These are phyloP conservation scores for Platypus cylindrus DNA, from an alignment of 2,888 invertebrate genomes.

Conservation along the genomic window DNA sequence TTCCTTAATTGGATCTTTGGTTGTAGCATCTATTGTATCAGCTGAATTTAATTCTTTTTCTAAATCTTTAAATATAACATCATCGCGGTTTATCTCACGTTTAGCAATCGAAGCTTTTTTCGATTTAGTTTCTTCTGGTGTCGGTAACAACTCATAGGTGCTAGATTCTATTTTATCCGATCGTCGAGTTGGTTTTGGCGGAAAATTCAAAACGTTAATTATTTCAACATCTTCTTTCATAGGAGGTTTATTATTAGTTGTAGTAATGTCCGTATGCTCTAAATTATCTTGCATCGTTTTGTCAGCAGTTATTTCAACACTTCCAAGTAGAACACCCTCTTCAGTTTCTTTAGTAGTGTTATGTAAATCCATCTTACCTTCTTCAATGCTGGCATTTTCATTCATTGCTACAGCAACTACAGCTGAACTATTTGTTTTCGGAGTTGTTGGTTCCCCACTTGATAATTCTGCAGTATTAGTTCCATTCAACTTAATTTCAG, in stretches of 20 bases:
- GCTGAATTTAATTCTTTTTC: slow-evolving; percentile 25
- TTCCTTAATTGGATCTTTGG: slow-evolving; percentile 21
- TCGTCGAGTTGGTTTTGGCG: slow-evolving; percentile 12
- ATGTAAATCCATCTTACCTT: slow-evolving; percentile 10
- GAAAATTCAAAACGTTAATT: slow-evolving; percentile 19
- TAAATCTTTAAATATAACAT: slow-evolving; percentile 26
- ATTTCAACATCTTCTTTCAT: slow-evolving; percentile 24
- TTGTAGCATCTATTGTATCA: slow-evolving; percentile 18
- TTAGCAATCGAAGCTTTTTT: slow-evolving; percentile 18
- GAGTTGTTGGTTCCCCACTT: slow-evolving; percentile 28
- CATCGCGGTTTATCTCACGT: slow-evolving; percentile 19
- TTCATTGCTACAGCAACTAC: slow-evolving; percentile 21
- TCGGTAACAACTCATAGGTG: slow-evolving; percentile 13
- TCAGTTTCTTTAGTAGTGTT: slow-evolving; percentile 25
- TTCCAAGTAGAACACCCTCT: slow-evolving; percentile 25
- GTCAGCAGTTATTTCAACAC: slow-evolving; percentile 12
- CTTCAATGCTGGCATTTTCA: slow-evolving; percentile 30
- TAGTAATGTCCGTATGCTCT: slow-evolving; percentile 8
- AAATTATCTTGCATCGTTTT: slow-evolving; percentile 9
- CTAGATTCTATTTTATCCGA: slow-evolving; percentile 10
- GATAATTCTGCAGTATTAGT: slow-evolving; percentile 17
- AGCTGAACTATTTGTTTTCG: slow-evolving; percentile 19
- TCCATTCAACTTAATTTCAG: slow-evolving; percentile 6
- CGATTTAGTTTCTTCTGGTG: slow-evolving; percentile 12
- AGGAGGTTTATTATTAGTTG: slow-evolving; percentile 5